Base-by-base conservation (phyloP, 1,140 invertebrate species). In the Drosophila murphyi region DNA sequence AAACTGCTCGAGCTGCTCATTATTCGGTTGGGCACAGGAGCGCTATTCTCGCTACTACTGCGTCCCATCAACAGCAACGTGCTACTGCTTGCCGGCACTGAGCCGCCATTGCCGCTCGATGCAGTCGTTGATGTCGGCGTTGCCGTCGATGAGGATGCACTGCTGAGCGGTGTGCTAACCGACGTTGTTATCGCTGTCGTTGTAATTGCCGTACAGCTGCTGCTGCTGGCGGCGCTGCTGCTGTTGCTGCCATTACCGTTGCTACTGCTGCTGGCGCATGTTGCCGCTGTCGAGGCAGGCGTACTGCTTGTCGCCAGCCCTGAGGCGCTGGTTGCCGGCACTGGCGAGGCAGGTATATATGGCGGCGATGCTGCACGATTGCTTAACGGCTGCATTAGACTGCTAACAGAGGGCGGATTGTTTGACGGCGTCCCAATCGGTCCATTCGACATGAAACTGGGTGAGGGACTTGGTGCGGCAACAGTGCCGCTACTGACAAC, bases 401-500 rank as follows among this genome's bases (percentile, higher is more conserved):
- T 93, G 48, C 92, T 92, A 8, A 94, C 93, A 10, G 94, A 92
- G 51, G 94, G 94, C 41, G 94, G 93, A 76, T 94, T 93, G 59
- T 91, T 92, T 5, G 78, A 79, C 28, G 93, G 94, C 63, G 93
- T 93, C 48, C 92, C 90, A 48, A 93, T 89, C 2, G 93, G 93
- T 12, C 92, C 93, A 45, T 93, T 93, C 12, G 93, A 92, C 39
- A 83, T 56, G 29, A 92, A 89, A 52, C 81, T 91, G 52, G 94
- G 93, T 67, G 94, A 94, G 5, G 94, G 89, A 65, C 94, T 93
- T 32, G 94, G 91, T 3, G 93, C 93, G 29, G 94, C 92, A 76
- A 92, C 93, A 48, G 94, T 93, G 48, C 39, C 57, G 2, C 43
- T 51, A 41, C 55, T 35, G 2, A n/a, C 55, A 6, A 39, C 54